These are phyloP conservation scores for Drosophila tanythrix DNA, from an alignment of 2,888 invertebrate species.

Conservation along the genomic window DNA sequence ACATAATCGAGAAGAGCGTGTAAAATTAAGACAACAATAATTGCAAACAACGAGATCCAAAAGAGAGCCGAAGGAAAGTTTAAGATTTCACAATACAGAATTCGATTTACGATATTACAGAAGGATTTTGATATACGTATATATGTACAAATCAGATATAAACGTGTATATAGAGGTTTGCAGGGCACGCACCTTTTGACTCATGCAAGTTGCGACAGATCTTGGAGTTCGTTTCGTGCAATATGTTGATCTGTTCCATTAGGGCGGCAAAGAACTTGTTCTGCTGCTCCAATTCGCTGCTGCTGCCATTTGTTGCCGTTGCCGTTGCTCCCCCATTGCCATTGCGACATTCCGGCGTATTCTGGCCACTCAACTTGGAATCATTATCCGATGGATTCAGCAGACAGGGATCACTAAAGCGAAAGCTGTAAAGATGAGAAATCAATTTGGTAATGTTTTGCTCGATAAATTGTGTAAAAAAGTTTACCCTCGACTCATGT, in stretches of 20 bases:
- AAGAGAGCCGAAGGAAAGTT: conserved; percentile 12
- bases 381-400: conserved; percentile 84
- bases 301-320: conserved; percentile 56
- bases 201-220: conserved; percentile 91
- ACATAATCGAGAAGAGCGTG: conserved; percentile 42
- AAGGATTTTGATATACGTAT: conserved; percentile 1
- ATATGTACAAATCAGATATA: neutral
- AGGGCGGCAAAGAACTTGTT: conserved; percentile 86
- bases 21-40: conserved; percentile 28
- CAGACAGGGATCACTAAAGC: conserved; percentile 85
- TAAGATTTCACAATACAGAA: conserved; percentile 17
- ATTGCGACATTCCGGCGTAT: conserved; percentile 82
- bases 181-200: conserved; percentile 87
- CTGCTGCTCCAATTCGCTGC: conserved; percentile 80
- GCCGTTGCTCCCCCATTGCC: conserved; percentile 50
- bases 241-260: conserved; percentile 89
- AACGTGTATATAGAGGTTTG: neutral
- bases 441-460: neutral
- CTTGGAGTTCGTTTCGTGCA: conserved; percentile 91
- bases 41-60: conserved; percentile 33
- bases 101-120: conserved; percentile 27
- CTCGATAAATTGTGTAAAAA: neutral
- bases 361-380: conserved; percentile 84
- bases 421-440: conserved; percentile 68
- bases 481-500: conserved; percentile 82